These are phyloP conservation scores for Cosmorhoe ocellata DNA, from an alignment of 2,888 invertebrate species.

Conservation along the genomic window DNA sequence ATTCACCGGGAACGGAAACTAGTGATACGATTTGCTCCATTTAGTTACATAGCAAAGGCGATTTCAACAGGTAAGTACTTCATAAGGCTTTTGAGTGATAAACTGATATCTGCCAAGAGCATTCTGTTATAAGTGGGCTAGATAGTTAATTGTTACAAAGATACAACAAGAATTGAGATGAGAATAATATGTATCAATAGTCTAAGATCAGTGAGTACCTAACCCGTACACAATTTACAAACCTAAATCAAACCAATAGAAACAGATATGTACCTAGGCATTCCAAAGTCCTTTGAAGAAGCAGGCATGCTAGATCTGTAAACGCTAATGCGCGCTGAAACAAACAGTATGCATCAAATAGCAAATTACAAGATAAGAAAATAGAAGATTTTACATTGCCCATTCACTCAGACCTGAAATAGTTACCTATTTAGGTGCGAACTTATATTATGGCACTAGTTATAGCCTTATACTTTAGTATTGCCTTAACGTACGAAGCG, in stretches of 20 bases:
- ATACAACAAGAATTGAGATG: no score
- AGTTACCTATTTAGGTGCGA: no score
- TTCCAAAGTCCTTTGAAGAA: constrained; percentile 8
- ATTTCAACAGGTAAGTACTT: constrained; percentile 30
- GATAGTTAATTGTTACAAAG: no score
- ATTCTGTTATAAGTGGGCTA: background rate
- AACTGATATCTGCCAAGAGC: constrained; percentile 6
- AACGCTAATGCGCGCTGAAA: constrained; percentile 19
- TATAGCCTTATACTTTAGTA: no score
- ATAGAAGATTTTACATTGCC: constrained; percentile 4
- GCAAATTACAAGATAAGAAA: constrained; percentile 18
- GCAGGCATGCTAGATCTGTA: constrained; percentile 12
- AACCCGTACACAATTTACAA: background rate
- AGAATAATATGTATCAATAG: no score
- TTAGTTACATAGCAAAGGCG: constrained; percentile 41
- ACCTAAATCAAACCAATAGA: background rate
- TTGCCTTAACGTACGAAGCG: no score
- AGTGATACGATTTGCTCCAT: constrained; percentile 45
- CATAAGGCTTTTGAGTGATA: constrained; percentile 27
- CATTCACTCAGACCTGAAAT: no score
- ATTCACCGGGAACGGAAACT: constrained; percentile 52
- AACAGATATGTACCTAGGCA: background rate
- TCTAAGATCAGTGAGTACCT: no score
- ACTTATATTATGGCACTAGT: no score
- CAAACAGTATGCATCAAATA: constrained; percentile 18